Conservation (phyloP, 2,113 vertebrate genomes). For the Clarias batrachus region DNA sequence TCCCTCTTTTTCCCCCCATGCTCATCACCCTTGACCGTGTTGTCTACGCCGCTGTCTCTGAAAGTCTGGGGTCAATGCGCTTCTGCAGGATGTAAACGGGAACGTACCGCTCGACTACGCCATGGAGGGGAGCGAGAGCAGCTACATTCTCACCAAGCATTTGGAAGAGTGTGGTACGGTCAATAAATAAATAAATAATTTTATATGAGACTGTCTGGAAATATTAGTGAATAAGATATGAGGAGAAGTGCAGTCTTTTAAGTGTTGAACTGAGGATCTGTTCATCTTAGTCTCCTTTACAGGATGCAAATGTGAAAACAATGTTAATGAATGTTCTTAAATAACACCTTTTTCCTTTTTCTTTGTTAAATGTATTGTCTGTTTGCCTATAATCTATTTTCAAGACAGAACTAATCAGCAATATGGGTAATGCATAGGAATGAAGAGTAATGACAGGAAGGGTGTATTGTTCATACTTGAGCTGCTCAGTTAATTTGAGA, state of each 20-base stretch:
- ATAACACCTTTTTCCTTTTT: background rate
- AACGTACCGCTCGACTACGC: constrained; percentile 89
- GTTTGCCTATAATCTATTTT: constrained; percentile 1
- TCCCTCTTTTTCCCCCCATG: background rate
- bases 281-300: constrained; percentile 9
- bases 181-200: background rate
- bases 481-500: constrained; percentile 25
- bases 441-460: constrained; percentile 1
- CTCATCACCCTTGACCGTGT: background rate
- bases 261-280: background rate
- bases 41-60: background rate
- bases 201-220: background rate
- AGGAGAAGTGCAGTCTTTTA: background rate
- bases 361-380: background rate
- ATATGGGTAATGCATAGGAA: background rate
- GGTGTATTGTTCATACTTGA: constrained; percentile 10
- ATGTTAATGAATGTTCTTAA: background rate
- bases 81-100: constrained; percentile 89
- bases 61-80: constrained; percentile 87
- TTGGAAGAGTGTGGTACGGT: constrained; percentile 88
- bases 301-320: too few species aligned
- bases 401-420: background rate
- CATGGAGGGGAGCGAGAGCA: constrained; percentile 84
- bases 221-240: background rate
- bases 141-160: constrained; percentile 82